Percentiles rank a stretch among this genome's conserved stretches.
Conservation (phyloP, 2,888 invertebrate genomes). For the Ischnura elegans region DNA sequence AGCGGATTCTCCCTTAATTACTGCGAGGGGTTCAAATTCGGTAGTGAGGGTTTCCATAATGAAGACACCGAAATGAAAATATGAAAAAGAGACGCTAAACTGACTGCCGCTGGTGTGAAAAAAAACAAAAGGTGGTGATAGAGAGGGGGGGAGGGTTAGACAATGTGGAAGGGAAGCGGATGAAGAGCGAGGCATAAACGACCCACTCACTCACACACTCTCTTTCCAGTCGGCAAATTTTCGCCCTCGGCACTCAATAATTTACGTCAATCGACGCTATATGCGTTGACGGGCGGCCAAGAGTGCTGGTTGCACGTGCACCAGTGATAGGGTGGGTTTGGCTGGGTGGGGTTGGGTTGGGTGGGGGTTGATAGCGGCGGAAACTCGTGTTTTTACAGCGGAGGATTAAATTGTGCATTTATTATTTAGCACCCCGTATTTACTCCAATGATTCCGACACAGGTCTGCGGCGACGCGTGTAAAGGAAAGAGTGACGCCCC, state of each 20-base stretch:
- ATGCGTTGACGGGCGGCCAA: not conserved
- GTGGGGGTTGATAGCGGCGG: not conserved
- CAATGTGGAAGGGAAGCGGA: not conserved
- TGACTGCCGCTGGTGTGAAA: not conserved
- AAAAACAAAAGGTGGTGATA: not conserved
- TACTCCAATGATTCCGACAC: not conserved
- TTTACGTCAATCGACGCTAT: not conserved
- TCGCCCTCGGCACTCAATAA: not conserved
- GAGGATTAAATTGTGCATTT: slow-evolving; percentile 35
- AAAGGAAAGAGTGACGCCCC: slow-evolving; percentile 6
- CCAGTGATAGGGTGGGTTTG: too few relatives aligned
- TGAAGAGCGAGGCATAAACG: not conserved
- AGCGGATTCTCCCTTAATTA: not conserved
- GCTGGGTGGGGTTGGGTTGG: not conserved
- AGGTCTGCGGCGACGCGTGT: not conserved
- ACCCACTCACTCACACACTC: too few relatives aligned
- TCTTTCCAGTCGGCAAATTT: slow-evolving; percentile 6
- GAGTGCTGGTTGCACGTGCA: not conserved
- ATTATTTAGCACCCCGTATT: slow-evolving; percentile 24
- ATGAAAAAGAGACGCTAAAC: not conserved
- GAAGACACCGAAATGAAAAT: not conserved
- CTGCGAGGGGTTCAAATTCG: not conserved
- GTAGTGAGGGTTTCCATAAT: not conserved
- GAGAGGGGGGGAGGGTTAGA: too few relatives aligned
- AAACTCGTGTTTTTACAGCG: not conserved